Conservation (phyloP, 2,888 invertebrate genomes). For the Tuberolachnus salignus region DNA sequence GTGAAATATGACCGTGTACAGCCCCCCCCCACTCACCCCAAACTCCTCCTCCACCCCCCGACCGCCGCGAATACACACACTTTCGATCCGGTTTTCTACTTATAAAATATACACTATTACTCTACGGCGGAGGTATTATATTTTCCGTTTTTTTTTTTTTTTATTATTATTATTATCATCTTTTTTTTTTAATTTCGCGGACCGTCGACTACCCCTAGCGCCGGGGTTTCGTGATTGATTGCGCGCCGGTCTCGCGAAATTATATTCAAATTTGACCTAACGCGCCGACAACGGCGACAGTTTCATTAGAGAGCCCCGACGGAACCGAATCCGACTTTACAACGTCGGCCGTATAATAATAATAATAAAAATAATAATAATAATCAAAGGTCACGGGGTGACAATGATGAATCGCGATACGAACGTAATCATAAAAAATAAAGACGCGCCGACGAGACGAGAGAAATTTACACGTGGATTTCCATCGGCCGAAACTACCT, state of each 20-base stretch:
- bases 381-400: constrained; percentile 33
- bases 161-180: constrained; percentile 39
- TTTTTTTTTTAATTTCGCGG: constrained; percentile 58
- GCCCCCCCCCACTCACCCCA: not conserved
- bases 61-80: not conserved
- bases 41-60: too few relatives aligned
- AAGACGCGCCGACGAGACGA: constrained; percentile 6
- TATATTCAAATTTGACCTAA: constrained; percentile 54
- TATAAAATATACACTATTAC: not conserved
- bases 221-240: constrained; percentile 51
- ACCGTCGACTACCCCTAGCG: constrained; percentile 58
- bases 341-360: not conserved
- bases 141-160: constrained; percentile 55
- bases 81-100: constrained; percentile 53
- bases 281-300: constrained; percentile 29
- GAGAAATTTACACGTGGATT: not conserved
- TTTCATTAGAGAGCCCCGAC: constrained; percentile 42
- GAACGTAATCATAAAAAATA: constrained; percentile 10
- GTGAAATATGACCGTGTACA: constrained; percentile 54
- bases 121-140: constrained; percentile 51
- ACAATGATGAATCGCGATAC: constrained; percentile 37
- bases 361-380: constrained; percentile 33
- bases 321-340: constrained; percentile 8
- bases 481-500: not conserved
- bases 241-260: constrained; percentile 44